Percentiles rank a stretch among this genome's conserved stretches.
Evolutionary conservation across 2,888 invertebrate genomes (phyloP).

Genomic region (Pocota personata): DNA sequence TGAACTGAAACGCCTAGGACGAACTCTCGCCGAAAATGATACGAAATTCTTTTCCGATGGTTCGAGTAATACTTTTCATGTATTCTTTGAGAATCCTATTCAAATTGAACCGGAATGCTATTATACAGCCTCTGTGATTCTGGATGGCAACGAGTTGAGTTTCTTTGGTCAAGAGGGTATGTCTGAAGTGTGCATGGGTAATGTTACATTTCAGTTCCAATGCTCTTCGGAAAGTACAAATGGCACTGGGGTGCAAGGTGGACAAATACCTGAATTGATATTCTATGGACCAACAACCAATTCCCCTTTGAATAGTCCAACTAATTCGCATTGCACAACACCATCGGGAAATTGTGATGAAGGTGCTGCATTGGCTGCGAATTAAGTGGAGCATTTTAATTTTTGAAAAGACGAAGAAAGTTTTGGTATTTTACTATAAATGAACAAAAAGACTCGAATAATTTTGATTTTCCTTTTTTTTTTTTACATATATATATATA

Average conservation of each 20-base stretch:
- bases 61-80: constrained; percentile 97
- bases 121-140: constrained; percentile 97
- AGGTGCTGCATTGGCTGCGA: constrained; percentile 53
- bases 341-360: constrained; percentile 78
- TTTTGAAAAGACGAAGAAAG: neutral
- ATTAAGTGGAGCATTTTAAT: neutral
- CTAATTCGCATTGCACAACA: constrained; percentile 80
- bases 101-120: constrained; percentile 97
- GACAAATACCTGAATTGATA: constrained; percentile 98
- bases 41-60: constrained; percentile 98
- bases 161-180: constrained; percentile 99
- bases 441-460: constrained; percentile 52
- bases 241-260: constrained; percentile 98
- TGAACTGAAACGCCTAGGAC: constrained; percentile 94
- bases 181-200: constrained; percentile 96
- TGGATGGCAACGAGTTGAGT: constrained; percentile 96
- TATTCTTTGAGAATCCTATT: constrained; percentile 90
- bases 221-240: constrained; percentile 98
- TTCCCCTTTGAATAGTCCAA: constrained; percentile 81
- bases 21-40: constrained; percentile 94
- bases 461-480: constrained; percentile 40
- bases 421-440: constrained; percentile 10
- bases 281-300: constrained; percentile 93
- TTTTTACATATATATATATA: too few species aligned
- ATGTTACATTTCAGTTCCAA: constrained; percentile 98